A percentile compares a stretch with the other conserved stretches of the same genome.
phyloP scores from a whole-genome alignment of 2,888 invertebrate species.

The Noctua fimbriata region DNA sequence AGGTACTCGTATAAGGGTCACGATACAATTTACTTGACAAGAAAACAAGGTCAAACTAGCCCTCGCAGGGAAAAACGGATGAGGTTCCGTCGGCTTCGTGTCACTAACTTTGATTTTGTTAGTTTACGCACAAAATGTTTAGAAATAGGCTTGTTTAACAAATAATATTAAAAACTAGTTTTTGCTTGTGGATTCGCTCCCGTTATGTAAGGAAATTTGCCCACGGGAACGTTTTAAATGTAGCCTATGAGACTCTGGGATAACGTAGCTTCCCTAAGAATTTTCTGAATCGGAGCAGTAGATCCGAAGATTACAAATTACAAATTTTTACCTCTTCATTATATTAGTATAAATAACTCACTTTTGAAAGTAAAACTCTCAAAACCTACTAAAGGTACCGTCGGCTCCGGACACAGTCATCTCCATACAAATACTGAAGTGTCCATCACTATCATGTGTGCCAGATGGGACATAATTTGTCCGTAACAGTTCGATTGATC shows the following conservation, averaged over 20 bases:
- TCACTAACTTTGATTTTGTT: slow-evolving; percentile 42
- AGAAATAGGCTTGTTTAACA: neutral
- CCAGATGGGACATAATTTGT: no score
- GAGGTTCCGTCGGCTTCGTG: slow-evolving; percentile 36
- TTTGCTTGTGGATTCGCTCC: no score
- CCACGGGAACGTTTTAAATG: no score
- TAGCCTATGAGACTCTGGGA: no score
- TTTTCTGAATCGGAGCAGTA: no score
- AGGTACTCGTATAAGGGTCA: slow-evolving; percentile 38
- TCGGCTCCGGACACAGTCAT: neutral
- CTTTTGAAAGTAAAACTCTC: neutral
- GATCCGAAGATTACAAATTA: no score
- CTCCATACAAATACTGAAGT: neutral
- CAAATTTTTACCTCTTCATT: no score
- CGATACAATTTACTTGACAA: slow-evolving; percentile 61
- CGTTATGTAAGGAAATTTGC: no score
- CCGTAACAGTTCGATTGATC: neutral
- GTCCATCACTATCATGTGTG: no score
- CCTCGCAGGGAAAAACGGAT: slow-evolving; percentile 43
- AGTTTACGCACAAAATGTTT: neutral
- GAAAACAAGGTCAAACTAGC: slow-evolving; percentile 69
- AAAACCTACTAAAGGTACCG: neutral
- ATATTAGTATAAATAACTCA: no score
- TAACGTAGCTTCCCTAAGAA: no score
- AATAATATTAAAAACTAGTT: neutral